A percentile compares a stretch with the other conserved stretches of the same genome.
Evolutionary conservation across 1,140 invertebrate species (phyloP).

Genomic region (Lordiphosa collinella): DNA sequence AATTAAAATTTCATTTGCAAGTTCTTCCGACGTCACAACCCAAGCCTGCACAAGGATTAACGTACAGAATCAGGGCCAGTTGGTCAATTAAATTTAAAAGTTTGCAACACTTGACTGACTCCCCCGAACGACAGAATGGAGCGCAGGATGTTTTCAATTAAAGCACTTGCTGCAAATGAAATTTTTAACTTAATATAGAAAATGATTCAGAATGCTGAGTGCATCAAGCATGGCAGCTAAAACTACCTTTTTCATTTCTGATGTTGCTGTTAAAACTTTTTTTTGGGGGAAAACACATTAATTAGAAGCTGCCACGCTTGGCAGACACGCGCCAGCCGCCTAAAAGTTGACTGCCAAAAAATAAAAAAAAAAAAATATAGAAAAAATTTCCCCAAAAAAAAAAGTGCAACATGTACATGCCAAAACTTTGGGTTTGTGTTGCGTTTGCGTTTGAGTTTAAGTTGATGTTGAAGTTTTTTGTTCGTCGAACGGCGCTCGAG

Average conservation of each 20-base stretch:
- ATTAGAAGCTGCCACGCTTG: constrained; percentile 72
- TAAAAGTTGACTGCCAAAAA: constrained; percentile 40
- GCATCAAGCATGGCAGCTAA: neutral
- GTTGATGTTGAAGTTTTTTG: constrained; percentile 30
- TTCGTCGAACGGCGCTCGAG: constrained; percentile 17
- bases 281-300: constrained; percentile 53
- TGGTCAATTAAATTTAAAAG: constrained; percentile 66
- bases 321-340: constrained; percentile 54
- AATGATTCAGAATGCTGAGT: constrained; percentile 19
- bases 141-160: constrained; percentile 12
- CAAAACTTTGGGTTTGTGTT: constrained; percentile 47
- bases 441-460: constrained; percentile 51
- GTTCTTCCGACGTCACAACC: constrained; percentile 20
- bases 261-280: constrained; percentile 38
- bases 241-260: constrained; percentile 11
- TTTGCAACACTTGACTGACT: constrained; percentile 40
- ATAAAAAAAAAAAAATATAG: neutral
- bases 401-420: constrained; percentile 53
- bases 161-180: constrained; percentile 62
- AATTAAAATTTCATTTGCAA: constrained; percentile 61
- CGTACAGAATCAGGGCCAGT: constrained; percentile 14
- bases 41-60: neutral
- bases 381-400: no score
- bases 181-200: constrained; percentile 65
- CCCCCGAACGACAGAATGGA: neutral